Evolutionary conservation across 2,797 vertebrate species (phyloP).

Genomic region (Anas capensis): DNA sequence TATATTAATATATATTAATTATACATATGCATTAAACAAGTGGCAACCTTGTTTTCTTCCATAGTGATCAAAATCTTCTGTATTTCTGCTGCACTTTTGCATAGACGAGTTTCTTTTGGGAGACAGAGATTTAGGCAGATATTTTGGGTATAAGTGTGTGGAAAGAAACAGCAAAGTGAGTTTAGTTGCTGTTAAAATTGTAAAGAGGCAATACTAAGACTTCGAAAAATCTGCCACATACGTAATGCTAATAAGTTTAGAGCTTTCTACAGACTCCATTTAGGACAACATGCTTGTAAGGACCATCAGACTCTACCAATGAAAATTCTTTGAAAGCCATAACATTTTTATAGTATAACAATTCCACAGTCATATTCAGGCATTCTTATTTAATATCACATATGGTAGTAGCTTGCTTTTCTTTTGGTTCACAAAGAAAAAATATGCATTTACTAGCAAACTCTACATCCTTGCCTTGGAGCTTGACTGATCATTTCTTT

Average conservation of each 20-base stretch:
- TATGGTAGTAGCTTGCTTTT: background rate
- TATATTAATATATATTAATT: background rate
- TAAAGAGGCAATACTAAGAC: background rate
- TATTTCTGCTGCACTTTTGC: background rate
- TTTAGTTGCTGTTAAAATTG: background rate
- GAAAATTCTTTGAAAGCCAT: background rate
- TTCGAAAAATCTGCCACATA: background rate
- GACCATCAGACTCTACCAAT: background rate
- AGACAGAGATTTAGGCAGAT: background rate
- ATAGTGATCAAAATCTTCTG: background rate
- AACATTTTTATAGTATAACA: background rate
- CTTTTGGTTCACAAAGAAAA: background rate
- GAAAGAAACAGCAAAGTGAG: background rate
- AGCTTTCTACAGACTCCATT: background rate
- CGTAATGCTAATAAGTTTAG: fast-evolving
- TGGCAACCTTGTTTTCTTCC: background rate
- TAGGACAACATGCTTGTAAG: background rate
- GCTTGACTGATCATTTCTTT: conserved; percentile 69
- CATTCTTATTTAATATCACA: background rate
- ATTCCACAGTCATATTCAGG: background rate
- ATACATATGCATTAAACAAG: background rate
- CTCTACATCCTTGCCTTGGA: conserved; percentile 52
- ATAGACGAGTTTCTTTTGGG: background rate
- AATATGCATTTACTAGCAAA: background rate
- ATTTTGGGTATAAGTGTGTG: background rate